phyloP scores from a whole-genome alignment of 2,113 vertebrate genomes.

The Dromiciops gliroides region DNA sequence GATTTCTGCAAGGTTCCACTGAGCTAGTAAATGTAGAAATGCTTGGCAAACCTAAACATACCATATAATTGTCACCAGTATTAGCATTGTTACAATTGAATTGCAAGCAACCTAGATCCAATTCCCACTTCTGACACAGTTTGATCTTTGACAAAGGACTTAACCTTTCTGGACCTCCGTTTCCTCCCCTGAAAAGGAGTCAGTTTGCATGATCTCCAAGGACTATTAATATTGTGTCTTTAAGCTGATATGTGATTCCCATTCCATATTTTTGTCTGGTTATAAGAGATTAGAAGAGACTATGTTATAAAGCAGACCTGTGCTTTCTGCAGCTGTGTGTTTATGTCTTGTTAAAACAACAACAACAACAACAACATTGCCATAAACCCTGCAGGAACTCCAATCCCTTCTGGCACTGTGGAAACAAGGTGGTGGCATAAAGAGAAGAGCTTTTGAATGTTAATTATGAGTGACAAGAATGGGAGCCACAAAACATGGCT shows the following conservation, averaged over 20 bases:
- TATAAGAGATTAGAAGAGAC: not conserved
- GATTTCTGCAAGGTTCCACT: not conserved
- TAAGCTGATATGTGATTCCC: not conserved
- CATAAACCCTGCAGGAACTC: constrained; percentile 6
- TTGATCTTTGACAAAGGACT: not conserved
- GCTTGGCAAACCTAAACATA: not conserved
- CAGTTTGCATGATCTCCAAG: not conserved
- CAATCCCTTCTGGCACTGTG: not conserved
- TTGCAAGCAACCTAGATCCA: not conserved
- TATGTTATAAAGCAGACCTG: not conserved
- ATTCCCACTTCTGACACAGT: not conserved
- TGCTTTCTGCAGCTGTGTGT: constrained; percentile 9
- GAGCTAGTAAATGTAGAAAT: constrained; percentile 17
- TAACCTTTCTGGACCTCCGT: not conserved
- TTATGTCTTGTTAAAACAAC: not conserved
- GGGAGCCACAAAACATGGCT: constrained; percentile 52
- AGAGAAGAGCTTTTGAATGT: constrained; percentile 35
- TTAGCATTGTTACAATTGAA: not conserved
- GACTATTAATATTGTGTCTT: not conserved
- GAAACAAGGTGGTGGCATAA: not conserved
- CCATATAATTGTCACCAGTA: not conserved
- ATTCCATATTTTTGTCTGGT: not conserved
- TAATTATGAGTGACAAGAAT: constrained; percentile 34
- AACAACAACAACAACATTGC: not conserved
- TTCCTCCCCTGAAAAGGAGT: not conserved